Percentiles rank a stretch among this genome's conserved stretches.
Conservation (phyloP, 1,140 invertebrate genomes). For the Drosophila aff. region DNA sequence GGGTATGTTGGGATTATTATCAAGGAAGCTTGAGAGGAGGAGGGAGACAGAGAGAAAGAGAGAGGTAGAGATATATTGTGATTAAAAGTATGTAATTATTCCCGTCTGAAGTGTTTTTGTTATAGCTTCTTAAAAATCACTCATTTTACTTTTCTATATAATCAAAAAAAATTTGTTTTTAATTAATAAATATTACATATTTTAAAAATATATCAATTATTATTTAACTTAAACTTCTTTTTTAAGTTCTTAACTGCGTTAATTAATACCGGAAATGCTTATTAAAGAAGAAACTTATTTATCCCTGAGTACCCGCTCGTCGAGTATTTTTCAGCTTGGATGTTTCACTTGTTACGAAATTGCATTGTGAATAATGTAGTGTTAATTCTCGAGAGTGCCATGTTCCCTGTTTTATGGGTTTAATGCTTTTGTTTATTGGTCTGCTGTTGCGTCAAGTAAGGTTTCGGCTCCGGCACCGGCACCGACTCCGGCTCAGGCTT, state of each 20-base stretch:
- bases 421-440: conserved; percentile 84
- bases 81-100: background rate
- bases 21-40: background rate
- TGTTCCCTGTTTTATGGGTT: conserved; percentile 82
- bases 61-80: too few species aligned
- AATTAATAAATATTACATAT: background rate
- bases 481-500: conserved; percentile 8
- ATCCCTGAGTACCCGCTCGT: background rate
- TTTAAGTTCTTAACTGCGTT: background rate
- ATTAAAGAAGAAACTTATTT: background rate
- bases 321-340: background rate
- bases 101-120: background rate
- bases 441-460: conserved; percentile 70
- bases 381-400: conserved; percentile 83
- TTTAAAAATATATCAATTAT: background rate
- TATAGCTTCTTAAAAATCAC: background rate
- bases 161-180: background rate
- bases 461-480: conserved; percentile 17
- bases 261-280: background rate
- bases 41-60: background rate
- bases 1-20: conserved; percentile 6
- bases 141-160: background rate
- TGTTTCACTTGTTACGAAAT: conserved; percentile 70
- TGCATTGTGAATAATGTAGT: conserved; percentile 83
- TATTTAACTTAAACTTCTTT: background rate